A percentile compares a stretch with the other conserved stretches of the same genome.
phyloP scores from a whole-genome alignment of 2,888 invertebrate genomes.

The Drosophila incognita region DNA sequence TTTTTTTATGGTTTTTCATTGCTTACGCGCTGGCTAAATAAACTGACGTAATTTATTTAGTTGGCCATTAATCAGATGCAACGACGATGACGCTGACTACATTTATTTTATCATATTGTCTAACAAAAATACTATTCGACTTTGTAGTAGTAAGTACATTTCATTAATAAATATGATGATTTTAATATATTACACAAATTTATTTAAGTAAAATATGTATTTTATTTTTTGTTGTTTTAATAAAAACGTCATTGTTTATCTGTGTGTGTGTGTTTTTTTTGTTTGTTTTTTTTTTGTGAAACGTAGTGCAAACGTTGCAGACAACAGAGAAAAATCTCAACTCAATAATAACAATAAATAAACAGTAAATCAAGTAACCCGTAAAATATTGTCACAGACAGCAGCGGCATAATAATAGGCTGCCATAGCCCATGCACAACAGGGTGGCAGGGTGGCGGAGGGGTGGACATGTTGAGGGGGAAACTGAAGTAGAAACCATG shows the following conservation, averaged over 20 bases:
- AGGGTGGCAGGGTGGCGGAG: too few relatives aligned
- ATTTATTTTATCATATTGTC: constrained; percentile 19
- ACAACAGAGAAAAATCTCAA: constrained; percentile 48
- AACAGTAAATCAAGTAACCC: constrained; percentile 61
- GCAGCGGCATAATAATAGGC: constrained; percentile 57
- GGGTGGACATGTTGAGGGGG: not conserved
- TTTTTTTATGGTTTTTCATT: constrained; percentile 43
- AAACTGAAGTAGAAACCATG: constrained; percentile 36
- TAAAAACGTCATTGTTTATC: constrained; percentile 5
- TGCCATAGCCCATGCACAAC: constrained; percentile 10
- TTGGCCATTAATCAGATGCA: constrained; percentile 67
- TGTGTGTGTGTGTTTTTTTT: not conserved
- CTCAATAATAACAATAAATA: constrained; percentile 61
- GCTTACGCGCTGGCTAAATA: constrained; percentile 52
- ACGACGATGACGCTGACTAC: constrained; percentile 32
- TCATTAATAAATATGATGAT: constrained; percentile 3
- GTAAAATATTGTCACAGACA: constrained; percentile 63
- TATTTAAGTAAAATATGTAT: not conserved
- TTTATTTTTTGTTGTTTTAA: not conserved
- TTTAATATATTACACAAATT: constrained; percentile 7
- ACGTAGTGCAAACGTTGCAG: constrained; percentile 29
- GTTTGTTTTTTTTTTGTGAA: constrained; percentile 14
- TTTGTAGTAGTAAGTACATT: not conserved
- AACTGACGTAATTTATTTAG: constrained; percentile 68
- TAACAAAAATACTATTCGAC: constrained; percentile 16